Evolutionary conservation across 2,888 invertebrate genomes (phyloP), one percentile per base, ranked within the genome.

Genomic region (Drosophila aldrichi): DNA sequence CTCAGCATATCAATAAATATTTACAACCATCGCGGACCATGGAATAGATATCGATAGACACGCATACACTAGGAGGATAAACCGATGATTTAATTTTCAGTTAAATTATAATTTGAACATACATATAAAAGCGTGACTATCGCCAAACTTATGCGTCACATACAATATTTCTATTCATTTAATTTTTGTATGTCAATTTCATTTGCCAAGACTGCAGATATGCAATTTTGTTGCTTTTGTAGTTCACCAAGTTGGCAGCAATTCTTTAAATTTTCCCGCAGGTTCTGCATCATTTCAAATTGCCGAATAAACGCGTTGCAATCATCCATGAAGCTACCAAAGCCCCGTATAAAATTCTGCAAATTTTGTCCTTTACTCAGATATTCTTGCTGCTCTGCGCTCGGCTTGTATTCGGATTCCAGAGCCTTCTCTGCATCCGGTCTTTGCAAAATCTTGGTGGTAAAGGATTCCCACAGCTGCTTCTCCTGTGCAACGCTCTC

Each of bases 281-380:
- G 36, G 3, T 88, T 85, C 10, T 83, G 66, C 9, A 87, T 54
- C n/a, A 89, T 67, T 0, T 72, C 68, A 32, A 82, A 78, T 22
- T 91, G 74, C 12, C 76, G 64, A 9, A 91, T 49, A 60, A 90
- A 93, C 0, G 38, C 38, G 4, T 55, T 49, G 0, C 85, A 87
- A 6, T 80, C 76, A 3, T 82, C 68, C 9, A 84, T 82, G 14
- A 92, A 92, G 9, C 77, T 65, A 0, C 88, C 10, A 0, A 87
- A 82, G 18, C 88, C 86, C 0, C 89, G 80, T 3, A 91, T 41
- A 22, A 89, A 91, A 7, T 72, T 79, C 9, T 83, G 82, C 8
- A 91, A 41, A 64, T 89, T 76, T 0, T 89, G 90, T 0, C 74
- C 88, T 3, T 77, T 56, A 5, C 79, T 74, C 4, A 92, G 76